Evolutionary conservation across 2,888 invertebrate species (phyloP).

Genomic region (Pachycephus smyrnensis): DNA sequence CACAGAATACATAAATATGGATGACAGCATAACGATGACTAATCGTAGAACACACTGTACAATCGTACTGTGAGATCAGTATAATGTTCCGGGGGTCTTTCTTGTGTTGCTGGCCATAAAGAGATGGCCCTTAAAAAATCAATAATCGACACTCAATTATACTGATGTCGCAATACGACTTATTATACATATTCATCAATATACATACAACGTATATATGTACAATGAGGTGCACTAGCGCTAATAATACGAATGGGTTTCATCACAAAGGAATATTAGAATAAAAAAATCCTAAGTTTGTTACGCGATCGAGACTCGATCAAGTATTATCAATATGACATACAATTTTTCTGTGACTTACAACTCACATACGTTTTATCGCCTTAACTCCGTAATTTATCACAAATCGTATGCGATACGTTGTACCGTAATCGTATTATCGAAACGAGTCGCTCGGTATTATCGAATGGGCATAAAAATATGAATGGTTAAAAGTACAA

Average conservation of each 20-base stretch:
- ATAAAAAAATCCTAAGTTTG: background rate
- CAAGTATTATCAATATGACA: slow-evolving; percentile 27
- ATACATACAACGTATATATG: slow-evolving; percentile 6
- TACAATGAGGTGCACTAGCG: slow-evolving; percentile 18
- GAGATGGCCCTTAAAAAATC: background rate
- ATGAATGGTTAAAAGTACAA: background rate
- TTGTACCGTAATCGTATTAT: background rate
- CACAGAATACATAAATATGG: background rate
- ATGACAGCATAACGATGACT: background rate
- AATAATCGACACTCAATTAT: background rate
- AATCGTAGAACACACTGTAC: background rate
- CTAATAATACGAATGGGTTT: slow-evolving; percentile 26
- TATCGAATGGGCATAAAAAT: background rate
- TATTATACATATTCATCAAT: background rate
- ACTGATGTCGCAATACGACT: background rate
- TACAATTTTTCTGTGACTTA: slow-evolving; percentile 22
- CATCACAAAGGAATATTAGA: slow-evolving; percentile 14
- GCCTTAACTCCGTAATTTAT: slow-evolving; percentile 13
- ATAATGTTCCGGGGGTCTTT: background rate
- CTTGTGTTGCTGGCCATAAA: background rate
- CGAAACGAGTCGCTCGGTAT: background rate
- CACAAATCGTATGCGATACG: slow-evolving; percentile 18
- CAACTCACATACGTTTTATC: slow-evolving; percentile 17
- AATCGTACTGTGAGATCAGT: background rate
- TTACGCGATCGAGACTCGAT: slow-evolving; percentile 5